Percentiles rank a stretch among this genome's conserved stretches.
Evolutionary conservation across 2,888 invertebrate genomes (phyloP).

Genomic region (Plagiodera versicolora): DNA sequence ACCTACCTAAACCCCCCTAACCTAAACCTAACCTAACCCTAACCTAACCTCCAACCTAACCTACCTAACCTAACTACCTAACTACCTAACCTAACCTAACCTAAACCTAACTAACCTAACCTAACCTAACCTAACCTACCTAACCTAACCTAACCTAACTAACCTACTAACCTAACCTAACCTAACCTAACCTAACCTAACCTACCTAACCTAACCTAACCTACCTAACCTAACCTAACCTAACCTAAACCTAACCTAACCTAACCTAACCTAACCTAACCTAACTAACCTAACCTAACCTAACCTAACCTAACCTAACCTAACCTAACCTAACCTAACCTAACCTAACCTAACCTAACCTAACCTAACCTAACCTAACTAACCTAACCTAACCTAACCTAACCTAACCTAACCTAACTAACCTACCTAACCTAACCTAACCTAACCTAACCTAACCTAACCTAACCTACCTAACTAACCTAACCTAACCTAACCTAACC

Average conservation of each 20-base stretch:
- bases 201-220: too few species aligned
- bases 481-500: constrained; percentile 5
- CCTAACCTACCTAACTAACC: neutral
- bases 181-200: constrained; percentile 26
- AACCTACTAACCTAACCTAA: constrained; percentile 25
- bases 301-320: constrained; percentile 28
- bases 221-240: too few species aligned
- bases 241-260: constrained; percentile 26
- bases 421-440: neutral
- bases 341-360: constrained; percentile 25
- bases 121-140: constrained; percentile 29
- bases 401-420: too few species aligned
- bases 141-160: constrained; percentile 28
- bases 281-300: constrained; percentile 30
- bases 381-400: constrained; percentile 5
- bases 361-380: constrained; percentile 6
- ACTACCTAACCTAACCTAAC: too few species aligned
- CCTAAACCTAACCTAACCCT: constrained; percentile 18
- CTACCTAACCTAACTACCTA: constrained; percentile 23
- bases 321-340: constrained; percentile 34
- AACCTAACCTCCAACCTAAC: too few species aligned
- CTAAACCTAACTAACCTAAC: constrained; percentile 31
- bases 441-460: constrained; percentile 8
- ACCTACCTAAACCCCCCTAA: constrained; percentile 17
- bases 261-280: constrained; percentile 26